Evolutionary conservation across 2,888 invertebrate genomes (phyloP).

Genomic region (Mellilla xanthometata): DNA sequence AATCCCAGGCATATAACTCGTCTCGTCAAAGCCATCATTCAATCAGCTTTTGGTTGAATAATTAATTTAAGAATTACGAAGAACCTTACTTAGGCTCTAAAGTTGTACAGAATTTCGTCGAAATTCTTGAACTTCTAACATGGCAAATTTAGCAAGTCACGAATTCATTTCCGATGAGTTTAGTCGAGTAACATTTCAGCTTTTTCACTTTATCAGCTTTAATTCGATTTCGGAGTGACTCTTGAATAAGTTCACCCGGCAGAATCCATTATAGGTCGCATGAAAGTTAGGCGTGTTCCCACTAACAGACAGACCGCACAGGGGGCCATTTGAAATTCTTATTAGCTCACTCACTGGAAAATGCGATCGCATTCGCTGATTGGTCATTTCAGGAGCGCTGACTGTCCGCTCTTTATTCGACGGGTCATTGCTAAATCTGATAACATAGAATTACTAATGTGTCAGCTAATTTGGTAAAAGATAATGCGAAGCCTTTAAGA

Average conservation of each 20-base stretch:
- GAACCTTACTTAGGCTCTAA: constrained; percentile 1
- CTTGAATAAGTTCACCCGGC: constrained; percentile 42
- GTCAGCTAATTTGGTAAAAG: constrained; percentile 5
- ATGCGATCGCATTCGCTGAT: constrained; percentile 42
- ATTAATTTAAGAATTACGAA: background rate
- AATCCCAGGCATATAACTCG: background rate
- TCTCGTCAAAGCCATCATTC: constrained; percentile 1
- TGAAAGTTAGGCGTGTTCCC: constrained; percentile 41
- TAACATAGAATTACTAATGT: constrained; percentile 13
- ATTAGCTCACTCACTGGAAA: constrained; percentile 44
- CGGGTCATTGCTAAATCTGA: constrained; percentile 13
- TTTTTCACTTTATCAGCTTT: constrained; percentile 44
- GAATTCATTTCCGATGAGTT: constrained; percentile 36
- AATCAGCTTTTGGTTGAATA: background rate
- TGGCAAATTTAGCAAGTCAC: constrained; percentile 37
- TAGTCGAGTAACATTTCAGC: constrained; percentile 35
- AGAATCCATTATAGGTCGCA: constrained; percentile 44
- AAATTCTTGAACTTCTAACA: constrained; percentile 31
- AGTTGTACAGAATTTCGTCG: constrained; percentile 1
- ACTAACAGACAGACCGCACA: constrained; percentile 32
- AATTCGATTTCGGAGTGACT: constrained; percentile 49
- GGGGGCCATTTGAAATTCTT: constrained; percentile 49
- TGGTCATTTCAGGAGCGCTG: constrained; percentile 33
- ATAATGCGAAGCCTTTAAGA: background rate
- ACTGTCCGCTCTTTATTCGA: constrained; percentile 21